A percentile compares a stretch with the other conserved stretches of the same genome.
Evolutionary conservation across 2,888 invertebrate genomes (phyloP).

Genomic region (Malacosoma neustria): DNA sequence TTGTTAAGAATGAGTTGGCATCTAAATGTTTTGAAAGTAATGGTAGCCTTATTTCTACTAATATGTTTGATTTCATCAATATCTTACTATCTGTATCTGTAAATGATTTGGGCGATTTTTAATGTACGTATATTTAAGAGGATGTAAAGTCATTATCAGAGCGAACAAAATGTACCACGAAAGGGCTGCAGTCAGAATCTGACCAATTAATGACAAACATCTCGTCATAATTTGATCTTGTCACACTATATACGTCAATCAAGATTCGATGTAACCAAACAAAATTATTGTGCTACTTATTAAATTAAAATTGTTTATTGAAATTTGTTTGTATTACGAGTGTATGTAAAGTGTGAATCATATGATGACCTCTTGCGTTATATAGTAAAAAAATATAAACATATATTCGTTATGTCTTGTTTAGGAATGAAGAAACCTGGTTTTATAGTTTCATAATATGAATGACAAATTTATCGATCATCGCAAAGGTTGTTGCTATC

Average conservation of each 20-base stretch:
- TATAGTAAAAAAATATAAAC: too few relatives aligned
- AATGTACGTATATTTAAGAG: too few relatives aligned
- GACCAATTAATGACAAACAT: not conserved
- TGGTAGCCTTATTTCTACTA: too few relatives aligned
- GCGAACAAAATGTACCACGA: too few relatives aligned
- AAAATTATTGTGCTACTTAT: not conserved
- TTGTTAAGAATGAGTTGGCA: too few relatives aligned
- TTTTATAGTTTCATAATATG: slow-evolving; percentile 8
- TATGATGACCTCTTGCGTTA: not conserved
- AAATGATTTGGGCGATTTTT: too few relatives aligned
- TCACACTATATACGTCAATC: not conserved
- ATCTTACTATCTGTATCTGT: too few relatives aligned
- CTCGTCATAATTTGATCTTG: not conserved
- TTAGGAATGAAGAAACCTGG: not conserved
- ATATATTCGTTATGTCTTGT: too few relatives aligned
- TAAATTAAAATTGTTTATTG: not conserved
- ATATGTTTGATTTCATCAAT: too few relatives aligned
- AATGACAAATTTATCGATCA: slow-evolving; percentile 19
- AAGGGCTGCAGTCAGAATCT: too few relatives aligned
- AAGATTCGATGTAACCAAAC: not conserved
- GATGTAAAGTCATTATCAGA: too few relatives aligned
- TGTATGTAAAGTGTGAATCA: not conserved
- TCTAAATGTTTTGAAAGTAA: too few relatives aligned
- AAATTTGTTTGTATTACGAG: not conserved
- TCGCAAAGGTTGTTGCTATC: slow-evolving; percentile 19